Conservation (phyloP, 1,140 invertebrate species). For the Papilio xuthus region DNA sequence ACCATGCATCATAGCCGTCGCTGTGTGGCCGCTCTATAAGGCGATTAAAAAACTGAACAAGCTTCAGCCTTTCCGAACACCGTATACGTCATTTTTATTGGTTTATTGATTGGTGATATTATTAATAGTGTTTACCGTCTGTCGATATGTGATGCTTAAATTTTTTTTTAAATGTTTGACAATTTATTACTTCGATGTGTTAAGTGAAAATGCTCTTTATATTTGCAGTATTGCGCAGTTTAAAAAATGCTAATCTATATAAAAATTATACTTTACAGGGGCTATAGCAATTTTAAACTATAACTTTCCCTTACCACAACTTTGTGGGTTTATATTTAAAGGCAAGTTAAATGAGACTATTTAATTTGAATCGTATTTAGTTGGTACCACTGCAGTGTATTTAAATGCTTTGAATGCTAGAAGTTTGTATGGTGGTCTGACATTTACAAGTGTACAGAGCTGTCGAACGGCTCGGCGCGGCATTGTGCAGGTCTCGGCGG, state of each 20-base stretch:
- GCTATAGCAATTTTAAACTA: neutral
- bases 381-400: neutral
- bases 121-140: neutral
- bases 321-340: neutral
- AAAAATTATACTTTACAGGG: too few relatives aligned
- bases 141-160: neutral
- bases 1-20: slow-evolving; percentile 51
- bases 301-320: neutral
- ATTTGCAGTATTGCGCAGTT: too few relatives aligned
- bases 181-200: neutral
- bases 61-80: neutral
- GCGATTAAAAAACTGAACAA: slow-evolving; percentile 34
- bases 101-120: slow-evolving; percentile 26
- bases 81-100: slow-evolving; percentile 27
- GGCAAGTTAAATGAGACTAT: neutral
- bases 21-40: slow-evolving; percentile 50
- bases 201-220: neutral
- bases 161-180: neutral
- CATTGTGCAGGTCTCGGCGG: neutral
- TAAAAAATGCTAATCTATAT: too few relatives aligned
- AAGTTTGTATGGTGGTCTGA: slow-evolving; percentile 22
- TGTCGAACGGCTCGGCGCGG: slow-evolving; percentile 11
- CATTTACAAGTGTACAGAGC: slow-evolving; percentile 29
- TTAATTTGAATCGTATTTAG: neutral
- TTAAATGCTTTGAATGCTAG: slow-evolving; percentile 18